phyloP scores from a whole-genome alignment of 2,797 vertebrate species.

The Holocentrus rufus region DNA sequence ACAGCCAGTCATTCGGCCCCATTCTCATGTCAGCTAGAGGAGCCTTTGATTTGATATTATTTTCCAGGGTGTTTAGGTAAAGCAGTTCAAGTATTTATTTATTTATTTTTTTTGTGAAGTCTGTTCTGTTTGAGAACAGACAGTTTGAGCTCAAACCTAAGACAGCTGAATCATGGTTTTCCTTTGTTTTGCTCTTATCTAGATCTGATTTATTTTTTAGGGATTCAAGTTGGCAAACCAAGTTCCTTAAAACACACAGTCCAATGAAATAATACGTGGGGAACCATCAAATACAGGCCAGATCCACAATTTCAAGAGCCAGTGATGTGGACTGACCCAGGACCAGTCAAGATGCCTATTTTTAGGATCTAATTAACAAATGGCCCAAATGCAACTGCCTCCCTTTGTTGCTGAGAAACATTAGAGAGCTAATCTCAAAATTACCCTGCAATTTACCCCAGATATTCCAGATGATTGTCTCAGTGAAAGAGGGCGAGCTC shows the following conservation, averaged over 20 bases:
- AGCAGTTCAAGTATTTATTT: too few relatives aligned
- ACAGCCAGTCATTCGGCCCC: too few relatives aligned
- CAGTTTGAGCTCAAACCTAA: conserved; percentile 3
- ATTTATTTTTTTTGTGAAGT: too few relatives aligned
- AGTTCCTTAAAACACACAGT: not conserved
- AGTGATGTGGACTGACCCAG: conserved; percentile 26
- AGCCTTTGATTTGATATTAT: too few relatives aligned
- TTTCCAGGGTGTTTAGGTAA: too few relatives aligned
- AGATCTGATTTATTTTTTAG: not conserved
- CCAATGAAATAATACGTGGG: conserved; percentile 18
- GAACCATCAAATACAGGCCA: conserved; percentile 15
- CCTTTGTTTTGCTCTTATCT: not conserved
- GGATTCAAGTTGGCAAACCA: conserved; percentile 10
- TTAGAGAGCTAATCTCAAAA: conserved; percentile 79
- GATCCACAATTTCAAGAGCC: conserved; percentile 26
- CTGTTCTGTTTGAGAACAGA: too few relatives aligned
- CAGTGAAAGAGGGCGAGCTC: conserved; percentile 64
- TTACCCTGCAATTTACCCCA: conserved; percentile 72
- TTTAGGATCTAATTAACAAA: conserved; percentile 70
- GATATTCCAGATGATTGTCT: conserved; percentile 74
- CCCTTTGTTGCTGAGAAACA: conserved; percentile 69
- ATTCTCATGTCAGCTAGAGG: too few relatives aligned
- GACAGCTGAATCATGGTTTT: not conserved
- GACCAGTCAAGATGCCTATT: conserved; percentile 48
- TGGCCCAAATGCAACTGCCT: conserved; percentile 60